Evolutionary conservation across 2,113 vertebrate genomes (phyloP).

Genomic region (Gopherus evgoodei): DNA sequence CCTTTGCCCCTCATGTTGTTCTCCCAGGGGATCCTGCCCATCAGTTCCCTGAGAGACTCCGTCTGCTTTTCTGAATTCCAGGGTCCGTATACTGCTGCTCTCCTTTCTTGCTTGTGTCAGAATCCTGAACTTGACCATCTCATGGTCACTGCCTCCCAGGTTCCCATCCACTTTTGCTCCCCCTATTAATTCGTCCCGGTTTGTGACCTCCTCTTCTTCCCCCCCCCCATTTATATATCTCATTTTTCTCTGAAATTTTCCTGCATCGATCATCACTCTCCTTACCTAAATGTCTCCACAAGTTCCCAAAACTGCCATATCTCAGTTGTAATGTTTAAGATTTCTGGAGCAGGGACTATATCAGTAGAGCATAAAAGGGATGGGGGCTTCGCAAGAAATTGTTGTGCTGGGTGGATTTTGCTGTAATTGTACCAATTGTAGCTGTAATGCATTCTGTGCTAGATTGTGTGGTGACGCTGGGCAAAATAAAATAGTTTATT

Average conservation of each 20-base stretch:
- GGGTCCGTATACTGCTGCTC: no score
- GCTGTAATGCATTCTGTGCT: background rate
- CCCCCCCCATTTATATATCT: background rate
- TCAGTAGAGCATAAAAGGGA: background rate
- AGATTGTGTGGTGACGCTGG: background rate
- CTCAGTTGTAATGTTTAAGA: background rate
- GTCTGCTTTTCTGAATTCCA: no score
- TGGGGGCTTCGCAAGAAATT: background rate
- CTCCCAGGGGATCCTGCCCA: no score
- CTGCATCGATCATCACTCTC: accelerated
- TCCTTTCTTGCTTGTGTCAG: no score
- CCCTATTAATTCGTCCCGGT: no score
- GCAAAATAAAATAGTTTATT: background rate
- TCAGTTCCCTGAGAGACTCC: no score
- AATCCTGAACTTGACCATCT: no score
- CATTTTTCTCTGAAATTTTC: background rate
- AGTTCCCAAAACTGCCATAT: background rate
- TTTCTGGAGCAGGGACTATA: background rate
- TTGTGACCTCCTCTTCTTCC: background rate
- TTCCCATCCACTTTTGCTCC: no score
- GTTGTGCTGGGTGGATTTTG: background rate
- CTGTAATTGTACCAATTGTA: background rate
- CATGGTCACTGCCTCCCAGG: no score
- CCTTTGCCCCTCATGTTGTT: no score
- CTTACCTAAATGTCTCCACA: background rate